Base-by-base conservation (phyloP, 2,797 vertebrate genomes). In the Melanotaenia nigrans region DNA sequence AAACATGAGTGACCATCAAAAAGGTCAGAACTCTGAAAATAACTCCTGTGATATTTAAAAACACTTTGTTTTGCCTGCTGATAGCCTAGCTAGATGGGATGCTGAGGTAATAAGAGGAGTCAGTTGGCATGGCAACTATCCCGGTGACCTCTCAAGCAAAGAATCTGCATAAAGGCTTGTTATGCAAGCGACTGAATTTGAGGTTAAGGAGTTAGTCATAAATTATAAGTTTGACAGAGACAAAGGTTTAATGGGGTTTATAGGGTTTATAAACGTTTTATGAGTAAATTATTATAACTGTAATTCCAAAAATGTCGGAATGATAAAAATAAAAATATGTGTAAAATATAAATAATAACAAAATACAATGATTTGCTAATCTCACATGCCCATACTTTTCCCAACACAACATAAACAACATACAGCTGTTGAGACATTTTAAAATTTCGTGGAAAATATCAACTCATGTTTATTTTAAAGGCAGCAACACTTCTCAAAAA, bases 11-110 rank as follows among this genome's bases (percentile, higher is more conserved):
- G 77, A 72, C 69, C 73, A 7, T 57, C 58, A 64, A 93, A 51
- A 93, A 92, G 90, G 91, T 93, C 87, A 89, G 68, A n/a, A 60
- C 66, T 83, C 86, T 89, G 70, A 86, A 87, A 93, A 92, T 91
- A 90, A 86, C 79, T 68, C 35, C 57, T 32, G 76, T 85, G 88
- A 85, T 91, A 90, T 93, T 94, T 91, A 89, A 71, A 86, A 79
- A 75, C 75, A 85, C 84, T 80, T 90, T 89, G 80, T 89, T 85
- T 79, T 67, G 42, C 63, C 75, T 86, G 74, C 82, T 65, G 85
- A 69, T 49, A 69, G 58, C 58, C 57, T 22, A 12, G 47, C 63
- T 63, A 47, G 65, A 35, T 16, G 59, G 68, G 79, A 84, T 82
- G 85, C 77, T 83, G 81, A 75, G 65, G 81, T 86, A 83, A 87